These are phyloP conservation scores for Acleris cristana DNA, from an alignment of 2,888 invertebrate genomes.

Conservation along the genomic window DNA sequence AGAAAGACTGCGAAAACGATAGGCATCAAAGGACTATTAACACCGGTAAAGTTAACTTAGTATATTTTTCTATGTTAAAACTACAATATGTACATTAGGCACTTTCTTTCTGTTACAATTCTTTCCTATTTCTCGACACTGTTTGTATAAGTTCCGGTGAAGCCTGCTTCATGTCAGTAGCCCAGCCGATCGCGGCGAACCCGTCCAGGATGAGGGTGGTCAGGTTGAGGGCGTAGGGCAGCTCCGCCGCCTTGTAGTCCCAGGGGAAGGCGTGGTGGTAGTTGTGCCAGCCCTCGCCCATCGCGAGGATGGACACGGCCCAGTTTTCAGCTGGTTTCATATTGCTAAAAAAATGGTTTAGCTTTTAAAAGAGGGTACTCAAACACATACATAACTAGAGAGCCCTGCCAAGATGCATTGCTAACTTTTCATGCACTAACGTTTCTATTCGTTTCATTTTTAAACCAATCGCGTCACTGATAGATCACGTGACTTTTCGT, in stretches of 20 bases:
- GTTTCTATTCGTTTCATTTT: too few relatives aligned
- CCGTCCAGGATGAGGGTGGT: slow-evolving; percentile 88
- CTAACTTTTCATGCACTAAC: too few relatives aligned
- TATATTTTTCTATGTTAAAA: too few relatives aligned
- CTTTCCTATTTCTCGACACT: slow-evolving; percentile 79
- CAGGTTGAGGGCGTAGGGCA: slow-evolving; percentile 87
- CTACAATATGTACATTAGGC: too few relatives aligned
- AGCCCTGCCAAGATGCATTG: too few relatives aligned
- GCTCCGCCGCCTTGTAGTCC: slow-evolving; percentile 96
- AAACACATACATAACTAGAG: too few relatives aligned
- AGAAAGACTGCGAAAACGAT: too few relatives aligned
- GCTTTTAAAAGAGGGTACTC: too few relatives aligned
- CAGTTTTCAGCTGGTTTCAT: slow-evolving; percentile 92
- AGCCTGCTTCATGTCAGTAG: slow-evolving; percentile 89
- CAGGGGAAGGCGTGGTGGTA: slow-evolving; percentile 97
- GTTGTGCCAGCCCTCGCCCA: slow-evolving; percentile 97
- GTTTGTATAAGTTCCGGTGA: slow-evolving; percentile 79
- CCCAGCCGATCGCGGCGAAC: slow-evolving; percentile 89
- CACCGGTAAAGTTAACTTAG: too few relatives aligned
- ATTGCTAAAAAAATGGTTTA: slow-evolving; percentile 73
- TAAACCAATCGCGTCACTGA: too few relatives aligned
- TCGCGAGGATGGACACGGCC: slow-evolving; percentile 87
- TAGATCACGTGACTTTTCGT: too few relatives aligned
- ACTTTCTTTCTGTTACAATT: not conserved
- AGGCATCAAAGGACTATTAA: too few relatives aligned